Evolutionary conservation across 1,140 invertebrate genomes (phyloP).

Genomic region (Eufriesea mexicana): DNA sequence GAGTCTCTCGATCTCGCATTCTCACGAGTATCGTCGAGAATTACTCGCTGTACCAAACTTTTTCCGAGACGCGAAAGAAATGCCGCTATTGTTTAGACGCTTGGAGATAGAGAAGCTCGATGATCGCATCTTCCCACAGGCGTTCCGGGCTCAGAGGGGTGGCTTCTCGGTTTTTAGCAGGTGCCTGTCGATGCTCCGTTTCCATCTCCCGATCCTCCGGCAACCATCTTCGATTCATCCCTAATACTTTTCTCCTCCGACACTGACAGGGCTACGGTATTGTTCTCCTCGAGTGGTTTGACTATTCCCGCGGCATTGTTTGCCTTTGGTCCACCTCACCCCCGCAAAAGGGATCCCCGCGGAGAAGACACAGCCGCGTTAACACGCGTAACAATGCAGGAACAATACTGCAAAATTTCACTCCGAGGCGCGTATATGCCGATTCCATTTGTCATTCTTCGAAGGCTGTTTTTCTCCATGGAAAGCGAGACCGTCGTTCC

Average conservation of each 20-base stretch:
- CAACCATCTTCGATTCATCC: slow-evolving; percentile 32
- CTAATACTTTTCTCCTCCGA: slow-evolving; percentile 40
- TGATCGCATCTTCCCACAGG: slow-evolving; percentile 45
- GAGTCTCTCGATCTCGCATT: not conserved
- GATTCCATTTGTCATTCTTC: slow-evolving; percentile 33
- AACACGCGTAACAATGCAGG: slow-evolving; percentile 58
- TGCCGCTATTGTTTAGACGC: not conserved
- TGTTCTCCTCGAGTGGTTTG: slow-evolving; percentile 75
- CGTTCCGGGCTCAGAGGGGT: slow-evolving; percentile 39
- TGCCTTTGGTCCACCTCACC: slow-evolving; percentile 49
- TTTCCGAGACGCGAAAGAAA: not conserved
- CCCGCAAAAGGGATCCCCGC: slow-evolving; percentile 12
- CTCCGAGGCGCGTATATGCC: not conserved
- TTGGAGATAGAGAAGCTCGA: not conserved
- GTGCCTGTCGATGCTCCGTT: slow-evolving; percentile 66
- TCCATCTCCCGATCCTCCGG: slow-evolving; percentile 61
- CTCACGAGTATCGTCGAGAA: not conserved
- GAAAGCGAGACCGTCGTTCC: not conserved
- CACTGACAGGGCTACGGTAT: slow-evolving; percentile 52
- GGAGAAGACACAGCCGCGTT: slow-evolving; percentile 37
- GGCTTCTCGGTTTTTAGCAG: slow-evolving; percentile 68
- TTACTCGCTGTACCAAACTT: not conserved
- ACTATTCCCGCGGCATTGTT: slow-evolving; percentile 70
- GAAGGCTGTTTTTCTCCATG: not conserved
- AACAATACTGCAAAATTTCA: slow-evolving; percentile 63